A percentile compares a stretch with the other conserved stretches of the same genome.
Evolutionary conservation across 2,797 vertebrate genomes (phyloP).

Genomic region (Sebastes ruberrimus): DNA sequence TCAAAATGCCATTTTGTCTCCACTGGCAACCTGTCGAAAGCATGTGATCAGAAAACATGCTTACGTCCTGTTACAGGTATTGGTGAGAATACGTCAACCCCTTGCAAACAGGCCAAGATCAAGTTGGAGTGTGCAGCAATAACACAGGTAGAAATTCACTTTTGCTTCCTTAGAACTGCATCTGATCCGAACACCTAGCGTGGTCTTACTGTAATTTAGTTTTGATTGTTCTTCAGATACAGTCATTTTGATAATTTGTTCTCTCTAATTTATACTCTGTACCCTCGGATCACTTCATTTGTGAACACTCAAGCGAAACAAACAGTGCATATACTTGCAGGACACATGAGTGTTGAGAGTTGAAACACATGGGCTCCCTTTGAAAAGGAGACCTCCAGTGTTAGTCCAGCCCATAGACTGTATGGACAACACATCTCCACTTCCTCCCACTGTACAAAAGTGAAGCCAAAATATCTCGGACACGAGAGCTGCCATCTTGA

Average conservation of each 20-base stretch:
- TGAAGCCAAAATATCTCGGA: no score
- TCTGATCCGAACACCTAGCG: background rate
- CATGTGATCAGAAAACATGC: conserved; percentile 24
- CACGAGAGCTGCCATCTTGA: no score
- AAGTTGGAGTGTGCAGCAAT: background rate
- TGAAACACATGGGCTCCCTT: background rate
- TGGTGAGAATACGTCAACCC: background rate
- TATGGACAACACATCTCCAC: no score
- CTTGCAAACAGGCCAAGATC: background rate
- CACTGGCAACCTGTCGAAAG: conserved; percentile 29
- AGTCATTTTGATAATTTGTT: background rate
- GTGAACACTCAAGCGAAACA: background rate
- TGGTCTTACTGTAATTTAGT: background rate
- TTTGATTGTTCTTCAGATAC: background rate
- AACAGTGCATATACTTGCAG: background rate
- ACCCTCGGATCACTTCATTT: background rate
- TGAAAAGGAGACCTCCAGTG: background rate
- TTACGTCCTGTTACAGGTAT: background rate
- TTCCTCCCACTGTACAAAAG: no score
- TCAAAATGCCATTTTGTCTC: conserved; percentile 41
- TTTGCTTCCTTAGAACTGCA: background rate
- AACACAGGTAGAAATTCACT: background rate
- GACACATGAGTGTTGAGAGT: background rate
- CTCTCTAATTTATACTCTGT: background rate
- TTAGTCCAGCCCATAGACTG: background rate